Evolutionary conservation across 2,888 invertebrate species (phyloP), one percentile per base, ranked within the genome.

Genomic region (Drosophila eohydei): DNA sequence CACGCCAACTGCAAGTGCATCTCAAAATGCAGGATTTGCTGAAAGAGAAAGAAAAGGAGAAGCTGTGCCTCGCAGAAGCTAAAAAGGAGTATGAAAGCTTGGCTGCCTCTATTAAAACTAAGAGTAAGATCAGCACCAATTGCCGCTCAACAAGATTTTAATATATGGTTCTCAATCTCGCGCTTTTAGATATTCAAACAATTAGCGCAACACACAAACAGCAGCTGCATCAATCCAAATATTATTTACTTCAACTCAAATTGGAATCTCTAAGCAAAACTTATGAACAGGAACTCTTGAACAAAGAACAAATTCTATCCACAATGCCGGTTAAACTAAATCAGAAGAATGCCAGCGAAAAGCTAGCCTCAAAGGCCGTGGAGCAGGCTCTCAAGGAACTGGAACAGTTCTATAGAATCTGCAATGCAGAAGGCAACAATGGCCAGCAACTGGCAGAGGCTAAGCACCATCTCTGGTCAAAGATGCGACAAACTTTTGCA

Each of bases 321-420:
- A 86, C 90, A 8, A 93, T 91, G 81, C 92, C 92, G 2, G 91
- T 92, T 0, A 89, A 89, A 32, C 72, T 92, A 4, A 91, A 59
- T 44, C 43, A 74, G 3, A 76, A 78, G 5, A 92, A 92, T 73
- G 84, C 88, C 36, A 91, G 88, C 59, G 92, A 92, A 65, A 74
- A 54, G 43, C 43, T 76, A 4, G 92, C 92, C 3, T 60, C 57
- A 2, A 77, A 79, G 8, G 90, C 87, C 0, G 87, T 92, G 2
- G 80, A 84, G 4, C 79, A 82, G 54, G 92, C 92, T 0, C 65
- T 91, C 3, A 87, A 87, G 16, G 89, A 91, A 57, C 65, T 92
- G 14, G 90, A 90, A 14, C 67, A 81, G 3, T 92, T 92, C 40
- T 93, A 92, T 62, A 75, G 66, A 0, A 64, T 90, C 16, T 88